Evolutionary conservation across 2,113 vertebrate species (phyloP).

Genomic region (Riparia riparia): DNA sequence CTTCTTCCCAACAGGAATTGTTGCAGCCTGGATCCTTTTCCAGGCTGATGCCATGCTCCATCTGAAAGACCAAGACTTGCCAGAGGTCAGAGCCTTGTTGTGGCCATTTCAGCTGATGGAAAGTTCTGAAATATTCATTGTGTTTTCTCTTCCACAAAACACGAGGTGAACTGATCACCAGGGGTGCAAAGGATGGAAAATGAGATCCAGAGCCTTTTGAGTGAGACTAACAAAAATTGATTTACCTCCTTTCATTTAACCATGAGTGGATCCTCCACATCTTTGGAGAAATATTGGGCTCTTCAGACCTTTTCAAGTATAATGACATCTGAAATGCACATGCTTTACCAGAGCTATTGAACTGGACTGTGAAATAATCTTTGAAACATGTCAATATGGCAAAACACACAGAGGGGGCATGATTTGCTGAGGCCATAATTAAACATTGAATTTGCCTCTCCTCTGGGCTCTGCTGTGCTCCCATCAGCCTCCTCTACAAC

Average conservation of each 20-base stretch:
- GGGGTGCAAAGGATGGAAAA: neutral
- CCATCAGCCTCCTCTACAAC: slow-evolving; percentile 55
- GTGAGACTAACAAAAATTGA: neutral
- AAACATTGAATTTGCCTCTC: slow-evolving; percentile 68
- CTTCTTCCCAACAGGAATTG: neutral
- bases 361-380: slow-evolving; percentile 9
- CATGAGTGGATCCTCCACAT: neutral
- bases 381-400: slow-evolving; percentile 44
- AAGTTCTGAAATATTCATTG: neutral
- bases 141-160: neutral
- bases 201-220: neutral
- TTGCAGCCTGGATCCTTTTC: neutral
- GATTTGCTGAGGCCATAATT: slow-evolving; percentile 75
- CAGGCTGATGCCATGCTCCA: neutral
- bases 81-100: neutral
- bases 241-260: slow-evolving; percentile 29
- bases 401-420: slow-evolving; percentile 40
- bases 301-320: slow-evolving; percentile 51
- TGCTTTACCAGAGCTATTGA: slow-evolving; percentile 19
- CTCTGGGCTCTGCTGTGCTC: slow-evolving; percentile 47
- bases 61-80: neutral
- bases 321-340: slow-evolving; percentile 38
- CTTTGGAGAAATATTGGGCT: slow-evolving; percentile 37
- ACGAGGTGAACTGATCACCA: neutral
- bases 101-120: neutral